Base-by-base conservation (phyloP, 2,113 vertebrate genomes). In the Stomatorhinus ivindoensis region DNA sequence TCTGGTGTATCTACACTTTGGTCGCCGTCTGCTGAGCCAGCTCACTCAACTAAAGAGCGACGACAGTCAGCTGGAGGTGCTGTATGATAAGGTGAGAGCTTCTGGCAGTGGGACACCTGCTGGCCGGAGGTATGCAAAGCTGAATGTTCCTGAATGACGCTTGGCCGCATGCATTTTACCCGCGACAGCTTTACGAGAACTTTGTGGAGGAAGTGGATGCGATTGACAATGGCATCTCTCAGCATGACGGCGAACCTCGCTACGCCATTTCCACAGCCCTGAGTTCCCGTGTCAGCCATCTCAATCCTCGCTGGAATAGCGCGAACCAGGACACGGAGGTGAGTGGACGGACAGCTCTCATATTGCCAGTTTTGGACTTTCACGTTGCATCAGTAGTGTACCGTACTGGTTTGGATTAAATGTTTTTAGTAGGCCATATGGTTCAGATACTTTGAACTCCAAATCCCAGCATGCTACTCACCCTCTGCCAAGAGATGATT, bases 131-230 rank as follows among this genome's bases (percentile, higher is more conserved):
- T 86, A 39, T 53, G 19, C 27, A 86, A 80, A 84, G 44, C 82
- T 17, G 7, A 50, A 7, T 44, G 42, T 46, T 42, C 27, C 4
- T 4, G 21, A 35, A 58, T 46, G 39, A 76, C 27, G 31, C 35
- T 31, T 13, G 21, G 31, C 17, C 4, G 3, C 6, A 17, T 47
- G 27, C 3, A 19, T 69, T 69, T 50, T 51, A 13, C 42, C 48
- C 9, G 65, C 46, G 42, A n/a, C 93, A 99, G 98, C 93, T 99
- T 50, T 99, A 99, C 0, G 98, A 99, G 93, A 97, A 96, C 93
- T 99, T 99, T 0, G 95, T 99, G 93, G 97, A 99, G 92, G 98
- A 99, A 91, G 95, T 99, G 5, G 98, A 99, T 0, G 98, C 97
- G 0, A 91, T 98, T 1, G 98, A 99, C 94, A 99, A 99, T 0